A percentile compares a stretch with the other conserved stretches of the same genome.
phyloP scores from a whole-genome alignment of 1,140 invertebrate genomes.

The Babylonia areolata region DNA sequence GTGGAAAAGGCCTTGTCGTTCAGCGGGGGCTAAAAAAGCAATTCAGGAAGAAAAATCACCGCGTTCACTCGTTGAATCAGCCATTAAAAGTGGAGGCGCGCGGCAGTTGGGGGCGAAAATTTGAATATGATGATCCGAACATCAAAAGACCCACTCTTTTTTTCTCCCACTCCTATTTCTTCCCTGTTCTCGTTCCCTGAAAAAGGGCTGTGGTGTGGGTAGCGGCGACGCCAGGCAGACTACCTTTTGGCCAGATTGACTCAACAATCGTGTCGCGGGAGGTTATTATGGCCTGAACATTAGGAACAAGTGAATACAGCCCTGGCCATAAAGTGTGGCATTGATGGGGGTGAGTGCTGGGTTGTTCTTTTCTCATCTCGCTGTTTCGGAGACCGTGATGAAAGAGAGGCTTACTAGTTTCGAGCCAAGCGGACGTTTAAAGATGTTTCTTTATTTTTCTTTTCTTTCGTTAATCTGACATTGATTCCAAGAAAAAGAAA shows the following conservation, averaged over 20 bases:
- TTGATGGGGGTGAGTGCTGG: background rate
- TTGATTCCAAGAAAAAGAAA: too few relatives aligned
- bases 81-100: background rate
- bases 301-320: background rate
- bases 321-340: background rate
- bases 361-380: background rate
- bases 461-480: too few relatives aligned
- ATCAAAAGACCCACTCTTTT: background rate
- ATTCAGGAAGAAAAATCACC: background rate
- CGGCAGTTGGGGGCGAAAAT: conserved; percentile 17
- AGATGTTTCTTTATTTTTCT: too few relatives aligned
- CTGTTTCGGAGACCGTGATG: background rate
- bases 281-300: background rate
- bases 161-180: background rate
- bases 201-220: background rate
- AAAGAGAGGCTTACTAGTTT: too few relatives aligned
- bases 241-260: background rate
- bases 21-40: background rate
- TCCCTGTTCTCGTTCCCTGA: background rate
- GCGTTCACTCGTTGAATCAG: background rate
- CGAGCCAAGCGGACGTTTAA: too few relatives aligned
- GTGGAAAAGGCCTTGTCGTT: background rate
- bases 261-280: background rate
- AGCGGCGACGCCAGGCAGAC: background rate
- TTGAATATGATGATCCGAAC: conserved; percentile 8